Evolutionary conservation across 1,140 invertebrate species (phyloP), one percentile per base, ranked within the genome.

Genomic region (Geopemphigus sp.): DNA sequence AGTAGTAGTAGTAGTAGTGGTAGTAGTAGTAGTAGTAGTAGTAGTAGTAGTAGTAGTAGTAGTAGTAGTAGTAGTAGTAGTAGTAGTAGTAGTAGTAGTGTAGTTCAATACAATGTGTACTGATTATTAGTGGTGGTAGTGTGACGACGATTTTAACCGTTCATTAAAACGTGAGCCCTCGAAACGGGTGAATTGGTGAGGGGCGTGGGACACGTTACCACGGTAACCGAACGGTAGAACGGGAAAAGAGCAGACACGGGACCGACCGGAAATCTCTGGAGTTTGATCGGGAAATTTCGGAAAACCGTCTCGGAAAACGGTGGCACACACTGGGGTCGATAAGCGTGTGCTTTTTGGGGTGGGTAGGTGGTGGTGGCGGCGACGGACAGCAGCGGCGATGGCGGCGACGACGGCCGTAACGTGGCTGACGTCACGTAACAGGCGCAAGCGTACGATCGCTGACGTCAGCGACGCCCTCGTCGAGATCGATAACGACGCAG

Each of bases 271-370:
- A 54, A 61, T 19, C 39, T 26, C 24, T 50, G 32, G 29, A 14
- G 22, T 39, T 26, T 19, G 32, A 45, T 53, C 53, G 56, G 45
- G 8, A 24, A 68, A 29, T 54, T 70, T 70, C 0, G 50, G 47
- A 72, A 72, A 53, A 54, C 19, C 24, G 26, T 54, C 53, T 72
- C 10, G 47, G 19, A 50, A 68, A 68, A 56, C 45, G 12, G 10
- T 26, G 59, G 64, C 14, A 11, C 22, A 11, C 19, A 19, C 32
- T 8, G 47, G n/a, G 39, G 53, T 39, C 64, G 59, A 66, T 54
- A 50, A 32, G 26, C 54, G 45, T 4, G 32, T 22, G 50, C n/a
- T 24, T 50, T 8, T 10, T 12, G 5, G 59, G 89, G 87, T 89
- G 98, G n/a, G n/a, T n/a, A n/a, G n/a, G n/a, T n/a, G n/a, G n/a